A percentile compares a stretch with the other conserved stretches of the same genome.
Evolutionary conservation across 2,888 invertebrate genomes (phyloP).

Genomic region (Nomada goodeniana): DNA sequence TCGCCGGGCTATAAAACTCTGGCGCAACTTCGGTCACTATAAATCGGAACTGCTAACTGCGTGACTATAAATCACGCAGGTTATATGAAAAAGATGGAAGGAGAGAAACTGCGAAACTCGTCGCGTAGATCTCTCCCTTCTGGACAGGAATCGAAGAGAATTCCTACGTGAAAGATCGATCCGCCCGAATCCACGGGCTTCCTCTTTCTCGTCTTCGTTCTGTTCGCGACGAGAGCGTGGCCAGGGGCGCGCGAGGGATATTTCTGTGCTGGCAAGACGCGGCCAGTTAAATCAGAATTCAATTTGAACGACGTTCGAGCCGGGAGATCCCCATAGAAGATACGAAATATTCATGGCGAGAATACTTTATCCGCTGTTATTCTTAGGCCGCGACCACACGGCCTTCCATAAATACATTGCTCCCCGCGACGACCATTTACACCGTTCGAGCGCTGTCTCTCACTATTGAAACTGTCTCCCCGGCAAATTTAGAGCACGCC

Average conservation of each 20-base stretch:
- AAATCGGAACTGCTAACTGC: slow-evolving; percentile 65
- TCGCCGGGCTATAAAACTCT: slow-evolving; percentile 59
- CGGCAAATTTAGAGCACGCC: background rate
- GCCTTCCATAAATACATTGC: slow-evolving; percentile 52
- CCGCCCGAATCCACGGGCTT: slow-evolving; percentile 2
- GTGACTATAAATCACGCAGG: slow-evolving; percentile 61
- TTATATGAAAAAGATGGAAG: slow-evolving; percentile 35
- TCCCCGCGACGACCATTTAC: slow-evolving; percentile 29
- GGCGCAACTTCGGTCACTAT: slow-evolving; percentile 56
- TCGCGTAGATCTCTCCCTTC: slow-evolving; percentile 42
- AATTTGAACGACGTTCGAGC: slow-evolving; percentile 73
- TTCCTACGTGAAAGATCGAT: slow-evolving; percentile 40
- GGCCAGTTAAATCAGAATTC: slow-evolving; percentile 80
- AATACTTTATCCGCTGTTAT: slow-evolving; percentile 61
- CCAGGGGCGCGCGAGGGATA: slow-evolving; percentile 27
- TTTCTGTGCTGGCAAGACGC: slow-evolving; percentile 54
- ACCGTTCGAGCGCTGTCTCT: slow-evolving; percentile 1
- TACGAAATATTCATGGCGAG: slow-evolving; percentile 64
- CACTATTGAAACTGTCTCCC: background rate
- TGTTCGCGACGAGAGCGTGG: slow-evolving; percentile 14
- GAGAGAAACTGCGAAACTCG: slow-evolving; percentile 53
- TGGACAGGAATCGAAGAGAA: slow-evolving; percentile 30
- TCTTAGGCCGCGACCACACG: slow-evolving; percentile 47
- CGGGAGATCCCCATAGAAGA: slow-evolving; percentile 68
- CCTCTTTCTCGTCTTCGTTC: background rate